These are phyloP conservation scores for Eidolon dupreanum DNA, from an alignment of 2,797 vertebrate species.

Conservation along the genomic window DNA sequence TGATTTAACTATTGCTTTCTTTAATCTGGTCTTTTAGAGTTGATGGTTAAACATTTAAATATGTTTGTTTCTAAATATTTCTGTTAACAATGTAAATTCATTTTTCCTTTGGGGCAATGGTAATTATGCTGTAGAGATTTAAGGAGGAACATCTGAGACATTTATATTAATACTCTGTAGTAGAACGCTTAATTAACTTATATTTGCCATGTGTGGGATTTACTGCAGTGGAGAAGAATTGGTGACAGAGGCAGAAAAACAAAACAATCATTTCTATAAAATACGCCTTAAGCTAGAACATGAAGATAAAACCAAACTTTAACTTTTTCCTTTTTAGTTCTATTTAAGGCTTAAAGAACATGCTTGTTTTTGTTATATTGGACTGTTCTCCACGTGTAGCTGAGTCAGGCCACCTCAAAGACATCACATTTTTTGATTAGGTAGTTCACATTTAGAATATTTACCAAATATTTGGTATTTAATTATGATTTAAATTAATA, in stretches of 20 bases:
- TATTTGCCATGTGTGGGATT: slow-evolving; percentile 55
- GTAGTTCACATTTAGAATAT: background rate
- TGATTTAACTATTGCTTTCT: slow-evolving; percentile 56
- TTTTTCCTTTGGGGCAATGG: slow-evolving; percentile 57
- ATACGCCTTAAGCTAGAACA: slow-evolving; percentile 41
- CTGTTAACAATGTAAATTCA: slow-evolving; percentile 61
- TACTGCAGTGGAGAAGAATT: slow-evolving; percentile 67
- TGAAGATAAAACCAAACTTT: slow-evolving; percentile 12
- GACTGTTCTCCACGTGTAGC: background rate
- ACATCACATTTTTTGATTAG: background rate
- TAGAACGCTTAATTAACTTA: slow-evolving; percentile 75
- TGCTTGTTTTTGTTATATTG: background rate
- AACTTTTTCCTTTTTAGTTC: background rate
- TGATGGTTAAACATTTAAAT: slow-evolving; percentile 64
- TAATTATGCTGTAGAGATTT: slow-evolving; percentile 60
- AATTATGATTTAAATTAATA: background rate
- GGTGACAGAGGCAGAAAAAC: slow-evolving; percentile 62
- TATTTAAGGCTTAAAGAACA: background rate
- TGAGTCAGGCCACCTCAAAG: background rate
- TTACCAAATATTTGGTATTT: slow-evolving; percentile 12
- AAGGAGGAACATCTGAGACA: slow-evolving; percentile 54
- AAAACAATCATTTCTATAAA: slow-evolving; percentile 41
- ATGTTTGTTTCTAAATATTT: slow-evolving; percentile 68
- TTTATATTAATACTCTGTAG: slow-evolving; percentile 71
- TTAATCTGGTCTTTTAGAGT: slow-evolving; percentile 64